Percentiles rank a stretch among this genome's conserved stretches.
These are phyloP conservation scores for Gymnogyps californianus DNA, from an alignment of 2,113 vertebrate genomes.

Conservation along the genomic window DNA sequence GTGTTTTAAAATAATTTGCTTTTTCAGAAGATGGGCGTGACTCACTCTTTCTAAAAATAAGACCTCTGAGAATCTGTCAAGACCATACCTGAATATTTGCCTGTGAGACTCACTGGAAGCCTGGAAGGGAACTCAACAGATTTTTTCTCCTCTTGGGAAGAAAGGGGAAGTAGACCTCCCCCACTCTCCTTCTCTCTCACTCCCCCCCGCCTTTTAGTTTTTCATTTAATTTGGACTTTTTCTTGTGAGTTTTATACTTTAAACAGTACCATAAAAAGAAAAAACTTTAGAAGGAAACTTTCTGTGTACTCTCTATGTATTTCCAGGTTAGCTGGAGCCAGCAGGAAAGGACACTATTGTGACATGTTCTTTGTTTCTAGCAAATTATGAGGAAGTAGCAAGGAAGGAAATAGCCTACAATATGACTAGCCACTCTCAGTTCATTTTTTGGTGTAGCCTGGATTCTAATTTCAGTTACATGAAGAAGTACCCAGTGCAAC, in stretches of 20 bases:
- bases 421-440: not conserved
- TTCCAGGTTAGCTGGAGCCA: not conserved
- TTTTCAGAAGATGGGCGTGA: not conserved
- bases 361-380: not conserved
- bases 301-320: not conserved
- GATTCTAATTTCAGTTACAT: not conserved
- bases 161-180: not conserved
- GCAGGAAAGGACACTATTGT: not conserved
- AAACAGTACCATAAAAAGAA: not conserved
- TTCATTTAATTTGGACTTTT: not conserved
- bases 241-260: not conserved
- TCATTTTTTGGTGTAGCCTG: not conserved
- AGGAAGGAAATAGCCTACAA: not conserved
- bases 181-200: fast-evolving
- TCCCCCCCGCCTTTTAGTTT: fast-evolving
- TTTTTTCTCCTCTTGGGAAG: not conserved
- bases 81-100: not conserved
- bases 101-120: not conserved
- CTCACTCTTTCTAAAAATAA: slow-evolving; percentile 9
- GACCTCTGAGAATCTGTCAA: not conserved
- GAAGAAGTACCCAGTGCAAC: not conserved
- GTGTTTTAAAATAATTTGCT: slow-evolving; percentile 8
- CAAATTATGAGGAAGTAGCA: not conserved
- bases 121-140: not conserved
- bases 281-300: not conserved